A percentile compares a stretch with the other conserved stretches of the same genome.
These are phyloP conservation scores for Tenthredo scrophulariae DNA, from an alignment of 2,888 invertebrate species.

Conservation along the genomic window DNA sequence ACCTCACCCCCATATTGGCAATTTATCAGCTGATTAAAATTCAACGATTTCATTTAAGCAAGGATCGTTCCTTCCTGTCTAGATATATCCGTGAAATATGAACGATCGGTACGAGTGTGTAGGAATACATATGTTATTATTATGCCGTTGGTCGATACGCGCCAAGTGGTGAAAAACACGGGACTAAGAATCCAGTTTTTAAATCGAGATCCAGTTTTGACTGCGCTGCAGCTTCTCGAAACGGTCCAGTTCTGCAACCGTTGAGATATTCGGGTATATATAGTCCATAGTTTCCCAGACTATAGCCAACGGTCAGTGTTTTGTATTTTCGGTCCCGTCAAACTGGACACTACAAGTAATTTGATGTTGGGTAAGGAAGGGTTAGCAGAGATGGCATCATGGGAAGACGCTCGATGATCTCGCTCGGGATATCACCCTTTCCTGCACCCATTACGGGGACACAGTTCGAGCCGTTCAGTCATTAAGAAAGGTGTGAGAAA, in stretches of 20 bases:
- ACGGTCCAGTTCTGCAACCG: constrained; percentile 68
- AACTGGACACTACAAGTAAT: constrained; percentile 55
- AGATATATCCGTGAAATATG: background rate
- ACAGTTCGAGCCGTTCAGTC: constrained; percentile 18
- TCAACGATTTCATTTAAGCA: background rate
- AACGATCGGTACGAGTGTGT: background rate
- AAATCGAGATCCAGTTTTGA: constrained; percentile 71
- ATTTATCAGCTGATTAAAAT: constrained; percentile 2
- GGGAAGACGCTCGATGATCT: constrained; percentile 31
- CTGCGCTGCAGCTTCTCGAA: constrained; percentile 68
- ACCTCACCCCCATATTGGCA: background rate
- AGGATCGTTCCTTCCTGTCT: background rate
- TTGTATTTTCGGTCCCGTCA: constrained; percentile 55
- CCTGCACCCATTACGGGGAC: constrained; percentile 19
- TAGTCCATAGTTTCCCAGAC: constrained; percentile 41
- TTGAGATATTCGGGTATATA: constrained; percentile 20
- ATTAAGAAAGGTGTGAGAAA: constrained; percentile 35
- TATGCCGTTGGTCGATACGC: constrained; percentile 26
- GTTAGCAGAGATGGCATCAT: constrained; percentile 41
- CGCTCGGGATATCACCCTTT: constrained; percentile 17
- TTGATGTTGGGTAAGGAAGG: constrained; percentile 39
- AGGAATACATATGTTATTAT: background rate
- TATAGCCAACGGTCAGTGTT: constrained; percentile 60
- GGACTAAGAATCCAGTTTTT: constrained; percentile 73
- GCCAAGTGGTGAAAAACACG: constrained; percentile 21